Conservation (phyloP, 2,113 vertebrate species). For the Barbus barbus region DNA sequence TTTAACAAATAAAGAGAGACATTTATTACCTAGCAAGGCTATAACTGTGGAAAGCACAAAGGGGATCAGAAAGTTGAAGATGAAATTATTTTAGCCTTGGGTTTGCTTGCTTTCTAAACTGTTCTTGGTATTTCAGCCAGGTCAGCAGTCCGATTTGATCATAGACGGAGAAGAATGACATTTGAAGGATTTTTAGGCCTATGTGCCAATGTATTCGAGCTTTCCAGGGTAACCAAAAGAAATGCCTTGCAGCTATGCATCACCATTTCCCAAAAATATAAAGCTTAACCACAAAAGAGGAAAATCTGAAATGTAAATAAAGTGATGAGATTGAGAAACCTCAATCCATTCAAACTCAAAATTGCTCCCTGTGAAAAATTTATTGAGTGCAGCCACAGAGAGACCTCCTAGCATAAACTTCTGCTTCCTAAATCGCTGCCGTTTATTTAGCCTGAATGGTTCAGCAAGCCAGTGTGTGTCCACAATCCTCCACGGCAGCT, state of each 20-base stretch:
- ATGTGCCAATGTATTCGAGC: constrained; percentile 1
- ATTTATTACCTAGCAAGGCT: constrained; percentile 12
- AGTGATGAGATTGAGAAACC: constrained; percentile 66
- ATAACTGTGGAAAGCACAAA: constrained; percentile 14
- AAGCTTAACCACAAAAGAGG: constrained; percentile 43
- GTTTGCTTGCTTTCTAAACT: constrained; percentile 41
- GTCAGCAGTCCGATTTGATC: constrained; percentile 23
- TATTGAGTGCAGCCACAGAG: constrained; percentile 67
- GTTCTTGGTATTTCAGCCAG: constrained; percentile 1
- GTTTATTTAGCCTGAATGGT: constrained; percentile 62
- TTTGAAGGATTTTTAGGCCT: constrained; percentile 14
- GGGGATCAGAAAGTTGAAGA: neutral
- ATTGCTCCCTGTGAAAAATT: constrained; percentile 54
- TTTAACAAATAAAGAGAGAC: constrained; percentile 34
- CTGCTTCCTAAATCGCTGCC: constrained; percentile 46
- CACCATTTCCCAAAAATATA: constrained; percentile 42
- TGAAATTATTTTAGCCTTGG: constrained; percentile 17
- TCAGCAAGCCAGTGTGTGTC: constrained; percentile 50
- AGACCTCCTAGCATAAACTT: constrained; percentile 63
- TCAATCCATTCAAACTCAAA: constrained; percentile 58
- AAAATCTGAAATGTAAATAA: constrained; percentile 58
- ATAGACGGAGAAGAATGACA: constrained; percentile 21
- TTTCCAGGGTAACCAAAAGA: constrained; percentile 41
- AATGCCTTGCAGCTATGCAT: constrained; percentile 41
- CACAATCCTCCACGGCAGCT: constrained; percentile 53